Percentiles rank a stretch among this genome's conserved stretches.
phyloP scores from a whole-genome alignment of 1,140 invertebrate species.

The Saxidomus purpurata region DNA sequence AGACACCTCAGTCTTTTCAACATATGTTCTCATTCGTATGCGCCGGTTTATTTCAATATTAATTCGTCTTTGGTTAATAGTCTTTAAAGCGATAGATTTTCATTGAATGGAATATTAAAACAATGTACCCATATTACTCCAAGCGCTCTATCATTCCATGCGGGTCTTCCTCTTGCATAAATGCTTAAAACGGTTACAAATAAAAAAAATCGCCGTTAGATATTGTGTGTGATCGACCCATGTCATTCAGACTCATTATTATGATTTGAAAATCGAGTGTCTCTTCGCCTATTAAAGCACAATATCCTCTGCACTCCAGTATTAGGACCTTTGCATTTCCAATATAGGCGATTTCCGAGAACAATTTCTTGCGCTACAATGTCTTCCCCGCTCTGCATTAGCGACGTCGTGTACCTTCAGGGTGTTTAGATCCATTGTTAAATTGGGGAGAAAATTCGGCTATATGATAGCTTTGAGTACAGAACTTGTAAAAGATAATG shows the following conservation, averaged over 20 bases:
- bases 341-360: slow-evolving; percentile 36
- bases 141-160: slow-evolving; percentile 29
- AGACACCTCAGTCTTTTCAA: slow-evolving; percentile 39
- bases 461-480: slow-evolving; percentile 64
- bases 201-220: slow-evolving; percentile 46
- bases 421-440: slow-evolving; percentile 62
- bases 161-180: slow-evolving; percentile 53
- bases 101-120: slow-evolving; percentile 50
- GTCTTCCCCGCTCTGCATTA: slow-evolving; percentile 7
- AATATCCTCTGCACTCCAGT: slow-evolving; percentile 5
- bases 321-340: slow-evolving; percentile 10
- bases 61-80: slow-evolving; percentile 59
- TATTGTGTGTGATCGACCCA: slow-evolving; percentile 50
- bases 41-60: slow-evolving; percentile 62
- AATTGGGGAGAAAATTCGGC: slow-evolving; percentile 59
- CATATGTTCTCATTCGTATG: slow-evolving; percentile 65
- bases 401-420: slow-evolving; percentile 37
- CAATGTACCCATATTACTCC: slow-evolving; percentile 63
- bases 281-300: slow-evolving; percentile 20
- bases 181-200: slow-evolving; percentile 45
- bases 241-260: slow-evolving; percentile 46
- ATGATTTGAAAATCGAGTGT: slow-evolving; percentile 57
- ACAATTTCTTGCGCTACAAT: slow-evolving; percentile 1
- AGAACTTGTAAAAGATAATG: slow-evolving; percentile 60
- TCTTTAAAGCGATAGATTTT: slow-evolving; percentile 46